phyloP scores from a whole-genome alignment of 2,888 invertebrate species.

The Beris morrisii region DNA sequence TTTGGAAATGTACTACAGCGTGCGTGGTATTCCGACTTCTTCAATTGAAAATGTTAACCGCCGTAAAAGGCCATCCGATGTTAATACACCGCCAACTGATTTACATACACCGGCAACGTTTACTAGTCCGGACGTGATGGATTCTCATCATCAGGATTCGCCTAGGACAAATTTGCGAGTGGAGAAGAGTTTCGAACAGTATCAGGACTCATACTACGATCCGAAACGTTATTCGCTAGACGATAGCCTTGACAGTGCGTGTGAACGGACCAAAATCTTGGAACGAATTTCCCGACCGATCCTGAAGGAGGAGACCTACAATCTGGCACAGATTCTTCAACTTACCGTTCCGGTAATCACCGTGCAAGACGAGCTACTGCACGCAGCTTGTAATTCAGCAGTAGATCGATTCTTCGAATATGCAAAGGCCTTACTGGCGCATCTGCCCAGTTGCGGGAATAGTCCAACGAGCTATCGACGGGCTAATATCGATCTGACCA shows the following conservation, averaged over 20 bases:
- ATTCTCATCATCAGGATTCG: constrained; percentile 33
- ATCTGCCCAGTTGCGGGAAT: constrained; percentile 34
- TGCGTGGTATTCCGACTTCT: constrained; percentile 63
- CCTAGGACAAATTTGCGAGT: not conserved
- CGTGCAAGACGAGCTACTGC: constrained; percentile 55
- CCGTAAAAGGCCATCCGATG: not conserved
- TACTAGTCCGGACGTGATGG: constrained; percentile 43
- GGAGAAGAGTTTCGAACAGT: not conserved
- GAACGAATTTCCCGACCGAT: constrained; percentile 38
- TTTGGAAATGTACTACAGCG: constrained; percentile 70
- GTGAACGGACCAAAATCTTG: constrained; percentile 40
- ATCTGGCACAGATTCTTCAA: constrained; percentile 48
- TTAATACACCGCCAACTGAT: no score
- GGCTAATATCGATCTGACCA: constrained; percentile 60
- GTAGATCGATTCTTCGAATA: constrained; percentile 59
- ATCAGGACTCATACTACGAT: constrained; percentile 24
- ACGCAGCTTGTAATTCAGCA: constrained; percentile 57
- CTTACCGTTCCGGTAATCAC: constrained; percentile 43
- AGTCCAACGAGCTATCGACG: constrained; percentile 41
- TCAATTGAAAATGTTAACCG: constrained; percentile 58
- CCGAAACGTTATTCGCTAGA: constrained; percentile 17
- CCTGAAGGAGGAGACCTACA: constrained; percentile 49
- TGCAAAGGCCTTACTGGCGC: constrained; percentile 56
- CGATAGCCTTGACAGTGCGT: constrained; percentile 38
- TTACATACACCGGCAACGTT: not conserved